phyloP scores from a whole-genome alignment of 2,113 vertebrate species.

The Brevimyrus niger region DNA sequence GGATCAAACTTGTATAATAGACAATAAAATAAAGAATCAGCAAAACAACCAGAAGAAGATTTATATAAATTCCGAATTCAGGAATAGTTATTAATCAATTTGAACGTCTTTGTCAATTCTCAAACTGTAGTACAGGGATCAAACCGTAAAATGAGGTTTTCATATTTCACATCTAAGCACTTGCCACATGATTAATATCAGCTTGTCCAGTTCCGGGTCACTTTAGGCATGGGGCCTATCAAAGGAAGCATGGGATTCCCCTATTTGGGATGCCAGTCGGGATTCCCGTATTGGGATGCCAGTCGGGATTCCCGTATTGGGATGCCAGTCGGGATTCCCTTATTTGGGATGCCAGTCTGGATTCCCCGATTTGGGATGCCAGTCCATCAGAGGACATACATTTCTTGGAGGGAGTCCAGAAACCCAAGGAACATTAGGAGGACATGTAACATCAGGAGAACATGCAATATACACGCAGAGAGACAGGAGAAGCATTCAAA shows the following conservation, averaged over 20 bases:
- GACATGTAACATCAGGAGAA: neutral
- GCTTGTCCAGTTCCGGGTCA: neutral
- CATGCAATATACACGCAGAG: neutral
- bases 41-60: neutral
- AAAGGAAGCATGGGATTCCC: neutral
- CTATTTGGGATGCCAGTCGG: neutral
- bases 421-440: neutral
- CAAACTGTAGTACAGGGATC: neutral
- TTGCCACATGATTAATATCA: neutral
- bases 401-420: neutral
- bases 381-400: neutral
- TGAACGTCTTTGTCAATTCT: neutral
- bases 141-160: neutral
- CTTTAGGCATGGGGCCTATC: neutral
- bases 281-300: no score
- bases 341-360: neutral
- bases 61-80: neutral
- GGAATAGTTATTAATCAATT: neutral
- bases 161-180: neutral
- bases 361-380: neutral
- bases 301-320: neutral
- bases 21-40: neutral
- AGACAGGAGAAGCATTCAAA: neutral
- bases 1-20: neutral
- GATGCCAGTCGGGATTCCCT: neutral